A percentile compares a stretch with the other conserved stretches of the same genome.
Evolutionary conservation across 2,113 vertebrate species (phyloP).

Genomic region (Lanius collurio): DNA sequence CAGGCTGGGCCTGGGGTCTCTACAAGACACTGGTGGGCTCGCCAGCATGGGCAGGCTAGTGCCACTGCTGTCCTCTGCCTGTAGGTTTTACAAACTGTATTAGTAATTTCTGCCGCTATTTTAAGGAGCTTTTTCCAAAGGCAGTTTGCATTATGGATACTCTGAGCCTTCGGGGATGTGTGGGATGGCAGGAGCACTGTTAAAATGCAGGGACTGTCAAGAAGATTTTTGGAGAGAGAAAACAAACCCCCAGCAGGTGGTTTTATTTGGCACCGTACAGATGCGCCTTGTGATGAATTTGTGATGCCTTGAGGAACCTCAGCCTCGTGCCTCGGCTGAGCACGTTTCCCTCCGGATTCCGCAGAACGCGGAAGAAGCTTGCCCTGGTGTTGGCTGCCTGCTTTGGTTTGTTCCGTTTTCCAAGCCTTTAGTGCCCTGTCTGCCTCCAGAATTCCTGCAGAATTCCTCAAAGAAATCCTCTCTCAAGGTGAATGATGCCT

Average conservation of each 20-base stretch:
- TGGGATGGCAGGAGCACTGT: neutral
- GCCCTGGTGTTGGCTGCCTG: neutral
- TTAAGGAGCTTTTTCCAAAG: neutral
- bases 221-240: neutral
- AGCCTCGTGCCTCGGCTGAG: neutral
- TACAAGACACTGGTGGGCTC: neutral
- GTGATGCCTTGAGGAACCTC: neutral
- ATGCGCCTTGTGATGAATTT: neutral
- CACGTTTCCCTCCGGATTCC: neutral
- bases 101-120: neutral
- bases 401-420: neutral
- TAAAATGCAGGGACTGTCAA: neutral
- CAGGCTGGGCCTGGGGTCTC: neutral
- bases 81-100: neutral
- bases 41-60: neutral
- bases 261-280: neutral
- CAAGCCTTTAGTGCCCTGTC: neutral
- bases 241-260: conserved; percentile 3
- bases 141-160: neutral
- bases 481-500: rapidly evolving
- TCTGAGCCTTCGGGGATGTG: neutral
- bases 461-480: neutral
- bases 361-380: rapidly evolving
- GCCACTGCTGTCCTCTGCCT: neutral
- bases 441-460: neutral